Base-by-base conservation (phyloP, 2,113 vertebrate genomes). In the Anolis carolinensis region DNA sequence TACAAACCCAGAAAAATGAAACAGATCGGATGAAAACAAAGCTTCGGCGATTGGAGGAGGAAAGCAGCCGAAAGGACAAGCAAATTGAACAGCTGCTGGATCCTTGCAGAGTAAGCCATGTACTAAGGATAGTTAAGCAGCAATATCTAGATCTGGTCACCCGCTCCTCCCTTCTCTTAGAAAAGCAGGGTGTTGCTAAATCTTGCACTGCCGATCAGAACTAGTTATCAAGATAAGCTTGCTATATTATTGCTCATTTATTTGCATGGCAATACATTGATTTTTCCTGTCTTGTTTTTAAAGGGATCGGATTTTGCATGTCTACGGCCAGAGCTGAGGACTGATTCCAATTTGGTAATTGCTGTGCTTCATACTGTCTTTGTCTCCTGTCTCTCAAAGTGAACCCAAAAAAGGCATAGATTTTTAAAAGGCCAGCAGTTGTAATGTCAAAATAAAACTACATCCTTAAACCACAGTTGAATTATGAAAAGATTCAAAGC, bases 41-140 rank as follows among this genome's bases (percentile, higher is more conserved):
- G 89, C 95, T 99, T 0, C 97, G 97, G 32, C 97, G 97, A 50
- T 91, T 98, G 34, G 97, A 99, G 81, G 97, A 98, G 86, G 98
- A 99, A 5, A 98, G 97, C 10, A 95, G 27, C 20, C 97, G 97
- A 74, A 97, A 98, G 94, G 97, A 98, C 89, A 98, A 96, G 85
- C 98, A 98, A 90, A 98, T 99, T 32, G 97, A 98, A 20, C 97
- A 98, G 68, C 95, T 99, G 11, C 83, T 99, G 94, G 98, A 98
- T 85, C 95, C 96, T 70, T 94, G 94, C 65, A 97, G 96, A 88
- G 98, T 98, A 55, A 88, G 93, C 71, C 4, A 1, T 48, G 39
- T 4, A 79, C 0, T 71, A 3, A n/a, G 9, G 2, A 10, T 0
- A 16, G 14, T 23, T 7, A 44, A 4, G 0, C 18, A 10, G 36